These are phyloP conservation scores for Oreochromis tanganicae DNA, from an alignment of 2,113 vertebrate genomes.

Conservation along the genomic window DNA sequence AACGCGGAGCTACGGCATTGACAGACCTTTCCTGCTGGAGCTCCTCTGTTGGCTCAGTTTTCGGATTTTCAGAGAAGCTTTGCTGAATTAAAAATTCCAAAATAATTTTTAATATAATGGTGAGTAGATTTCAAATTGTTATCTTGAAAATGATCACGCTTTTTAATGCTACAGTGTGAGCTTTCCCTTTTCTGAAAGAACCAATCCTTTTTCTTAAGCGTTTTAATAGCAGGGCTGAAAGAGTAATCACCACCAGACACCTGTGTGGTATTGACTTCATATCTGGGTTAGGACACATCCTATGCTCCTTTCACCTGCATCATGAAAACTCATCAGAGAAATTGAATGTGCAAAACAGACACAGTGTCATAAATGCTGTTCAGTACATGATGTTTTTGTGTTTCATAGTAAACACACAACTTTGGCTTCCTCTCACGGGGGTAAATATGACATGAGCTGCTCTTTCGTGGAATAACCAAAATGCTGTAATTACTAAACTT, in stretches of 20 bases:
- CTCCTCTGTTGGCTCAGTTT: not conserved
- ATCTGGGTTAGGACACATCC: not conserved
- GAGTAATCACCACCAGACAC: not conserved
- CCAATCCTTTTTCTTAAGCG: fast-evolving
- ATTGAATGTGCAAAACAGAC: constrained; percentile 2
- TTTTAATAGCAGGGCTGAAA: not conserved
- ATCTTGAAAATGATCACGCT: not conserved
- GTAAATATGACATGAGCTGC: not conserved
- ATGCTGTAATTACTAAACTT: not conserved
- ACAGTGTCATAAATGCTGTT: not conserved
- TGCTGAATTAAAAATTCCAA: not conserved
- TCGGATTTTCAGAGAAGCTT: not conserved
- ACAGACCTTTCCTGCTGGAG: not conserved
- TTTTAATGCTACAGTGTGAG: not conserved
- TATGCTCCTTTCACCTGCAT: not conserved
- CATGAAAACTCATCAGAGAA: constrained; percentile 26
- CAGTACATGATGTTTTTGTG: not conserved
- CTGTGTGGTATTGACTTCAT: constrained; percentile 1
- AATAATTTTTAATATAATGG: not conserved
- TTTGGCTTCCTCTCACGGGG: not conserved
- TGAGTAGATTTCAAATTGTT: constrained; percentile 1
- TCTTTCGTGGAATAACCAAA: not conserved
- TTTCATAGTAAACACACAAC: not conserved
- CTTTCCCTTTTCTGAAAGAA: not conserved
- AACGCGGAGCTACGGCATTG: not conserved